phyloP scores from a whole-genome alignment of 2,888 invertebrate species.

The Megamerina dolium region DNA sequence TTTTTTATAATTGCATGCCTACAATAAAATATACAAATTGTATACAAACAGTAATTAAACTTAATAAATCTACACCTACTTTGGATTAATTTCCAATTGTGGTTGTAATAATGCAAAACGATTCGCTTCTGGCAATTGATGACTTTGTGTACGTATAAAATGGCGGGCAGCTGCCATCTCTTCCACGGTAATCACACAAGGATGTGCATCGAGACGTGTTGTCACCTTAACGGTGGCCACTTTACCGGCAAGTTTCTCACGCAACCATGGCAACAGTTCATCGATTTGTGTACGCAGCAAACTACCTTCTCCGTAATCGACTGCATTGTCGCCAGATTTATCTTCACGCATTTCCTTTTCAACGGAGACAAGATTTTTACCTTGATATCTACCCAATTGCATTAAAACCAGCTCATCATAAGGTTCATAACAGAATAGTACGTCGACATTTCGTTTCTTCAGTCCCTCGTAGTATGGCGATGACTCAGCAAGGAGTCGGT shows the following conservation, averaged over 20 bases:
- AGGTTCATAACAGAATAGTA: conserved; percentile 93
- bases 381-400: conserved; percentile 73
- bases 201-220: conserved; percentile 77
- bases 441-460: conserved; percentile 80
- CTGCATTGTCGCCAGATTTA: conserved; percentile 54
- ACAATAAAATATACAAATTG: conserved; percentile 30
- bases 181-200: conserved; percentile 90
- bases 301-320: conserved; percentile 60
- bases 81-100: conserved; percentile 89
- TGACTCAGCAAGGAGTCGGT: conserved; percentile 84
- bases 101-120: conserved; percentile 83
- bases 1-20: conserved; percentile 89
- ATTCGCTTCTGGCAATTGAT: conserved; percentile 74
- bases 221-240: conserved; percentile 80
- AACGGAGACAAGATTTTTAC: conserved; percentile 72
- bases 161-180: conserved; percentile 97
- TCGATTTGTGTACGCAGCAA: conserved; percentile 71
- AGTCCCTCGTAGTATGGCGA: conserved; percentile 94
- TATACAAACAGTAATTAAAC: not conserved
- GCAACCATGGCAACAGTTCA: conserved; percentile 72
- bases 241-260: conserved; percentile 68
- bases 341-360: conserved; percentile 88
- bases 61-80: conserved; percentile 53
- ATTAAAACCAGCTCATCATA: conserved; percentile 93
- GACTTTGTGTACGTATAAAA: conserved; percentile 84